Conservation (phyloP, 2,113 vertebrate species). For the Gasterosteus aculeatus region DNA sequence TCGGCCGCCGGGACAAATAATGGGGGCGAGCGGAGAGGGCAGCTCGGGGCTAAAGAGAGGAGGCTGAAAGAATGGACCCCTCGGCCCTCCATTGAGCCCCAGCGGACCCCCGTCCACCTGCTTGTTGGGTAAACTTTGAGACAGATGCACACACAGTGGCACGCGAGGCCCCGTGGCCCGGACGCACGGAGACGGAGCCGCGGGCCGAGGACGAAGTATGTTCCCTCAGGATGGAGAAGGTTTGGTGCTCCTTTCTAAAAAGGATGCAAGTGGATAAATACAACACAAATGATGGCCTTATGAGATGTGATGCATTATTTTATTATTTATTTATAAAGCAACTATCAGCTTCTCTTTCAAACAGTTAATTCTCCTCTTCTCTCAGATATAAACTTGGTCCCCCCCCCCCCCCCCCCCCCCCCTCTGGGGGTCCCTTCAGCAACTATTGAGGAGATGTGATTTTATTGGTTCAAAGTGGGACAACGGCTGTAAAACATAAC, state of each 20-base stretch:
- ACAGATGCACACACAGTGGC: conserved; percentile 49
- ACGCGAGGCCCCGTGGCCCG: conserved; percentile 28
- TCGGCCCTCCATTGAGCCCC: conserved; percentile 35
- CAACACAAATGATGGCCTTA: neutral
- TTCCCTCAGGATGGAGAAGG: neutral
- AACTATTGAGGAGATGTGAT: conserved; percentile 58
- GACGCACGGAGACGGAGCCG: neutral
- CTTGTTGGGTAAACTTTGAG: conserved; percentile 77
- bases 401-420: no score
- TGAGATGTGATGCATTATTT: neutral
- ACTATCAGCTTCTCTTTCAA: neutral
- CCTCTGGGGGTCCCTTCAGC: no score
- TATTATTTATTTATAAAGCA: neutral
- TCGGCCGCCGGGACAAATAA: conserved; percentile 76
- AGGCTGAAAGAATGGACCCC: conserved; percentile 67
- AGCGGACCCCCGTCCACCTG: conserved; percentile 60
- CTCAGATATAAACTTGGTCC: neutral
- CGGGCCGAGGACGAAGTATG: neutral
- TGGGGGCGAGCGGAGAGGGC: conserved; percentile 66
- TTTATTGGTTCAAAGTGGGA: conserved; percentile 66
- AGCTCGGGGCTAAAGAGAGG: conserved; percentile 73
- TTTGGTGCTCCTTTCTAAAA: neutral
- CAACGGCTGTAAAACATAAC: conserved; percentile 38
- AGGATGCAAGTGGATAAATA: neutral
- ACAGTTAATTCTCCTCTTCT: neutral